Conservation (phyloP, 2,888 invertebrate species). For the Melanophora roralis region DNA sequence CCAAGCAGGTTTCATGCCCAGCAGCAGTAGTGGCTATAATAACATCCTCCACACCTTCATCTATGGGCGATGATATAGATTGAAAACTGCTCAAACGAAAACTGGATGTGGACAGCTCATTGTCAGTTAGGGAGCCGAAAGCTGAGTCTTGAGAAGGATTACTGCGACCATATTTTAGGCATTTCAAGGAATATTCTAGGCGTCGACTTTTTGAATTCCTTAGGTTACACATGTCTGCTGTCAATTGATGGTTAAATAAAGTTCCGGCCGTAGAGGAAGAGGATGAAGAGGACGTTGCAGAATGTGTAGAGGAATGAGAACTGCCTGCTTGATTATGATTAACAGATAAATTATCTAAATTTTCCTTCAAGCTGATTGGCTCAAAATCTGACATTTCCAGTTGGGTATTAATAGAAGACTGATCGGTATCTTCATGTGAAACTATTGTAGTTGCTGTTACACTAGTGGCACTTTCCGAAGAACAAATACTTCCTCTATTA, state of each 20-base stretch:
- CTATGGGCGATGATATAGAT: conserved; percentile 77
- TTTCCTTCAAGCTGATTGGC: conserved; percentile 44
- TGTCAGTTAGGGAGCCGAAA: conserved; percentile 77
- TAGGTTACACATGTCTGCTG: conserved; percentile 76
- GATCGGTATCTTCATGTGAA: conserved; percentile 56
- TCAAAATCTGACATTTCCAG: conserved; percentile 53
- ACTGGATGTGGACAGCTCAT: conserved; percentile 77
- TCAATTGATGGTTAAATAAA: conserved; percentile 75
- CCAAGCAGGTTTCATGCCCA: conserved; percentile 74
- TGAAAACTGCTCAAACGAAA: conserved; percentile 77
- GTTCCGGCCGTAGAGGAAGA: conserved; percentile 44
- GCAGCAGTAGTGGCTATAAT: conserved; percentile 75
- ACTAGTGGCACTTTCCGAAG: conserved; percentile 62
- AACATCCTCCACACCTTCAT: conserved; percentile 77
- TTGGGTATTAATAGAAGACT: conserved; percentile 54
- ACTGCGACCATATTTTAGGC: conserved; percentile 76
- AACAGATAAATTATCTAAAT: conserved; percentile 24
- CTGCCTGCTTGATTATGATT: conserved; percentile 31
- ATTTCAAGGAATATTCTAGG: conserved; percentile 77
- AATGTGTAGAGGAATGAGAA: conserved; percentile 21
- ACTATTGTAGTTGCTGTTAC: conserved; percentile 57
- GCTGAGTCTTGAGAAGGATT: conserved; percentile 78
- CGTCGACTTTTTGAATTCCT: conserved; percentile 77
- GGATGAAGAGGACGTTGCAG: conserved; percentile 52
- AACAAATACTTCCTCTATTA: conserved; percentile 56